Evolutionary conservation across 2,113 vertebrate genomes (phyloP).

Genomic region (Macaca nemestrina): DNA sequence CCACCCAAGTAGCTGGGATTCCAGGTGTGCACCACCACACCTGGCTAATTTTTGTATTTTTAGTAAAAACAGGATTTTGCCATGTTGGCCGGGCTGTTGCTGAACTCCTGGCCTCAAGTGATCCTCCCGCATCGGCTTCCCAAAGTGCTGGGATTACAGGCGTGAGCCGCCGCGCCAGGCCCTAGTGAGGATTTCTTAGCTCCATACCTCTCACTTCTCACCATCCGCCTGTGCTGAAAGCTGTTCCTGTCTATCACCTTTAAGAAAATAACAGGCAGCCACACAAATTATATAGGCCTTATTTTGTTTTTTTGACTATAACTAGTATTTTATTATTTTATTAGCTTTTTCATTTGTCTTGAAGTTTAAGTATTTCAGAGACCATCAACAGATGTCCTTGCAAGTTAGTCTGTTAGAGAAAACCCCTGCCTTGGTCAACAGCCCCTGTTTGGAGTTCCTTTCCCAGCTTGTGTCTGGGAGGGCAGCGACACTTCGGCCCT

Average conservation of each 20-base stretch:
- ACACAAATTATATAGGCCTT: not conserved
- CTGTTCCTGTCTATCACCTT: not conserved
- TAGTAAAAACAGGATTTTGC: too few relatives aligned
- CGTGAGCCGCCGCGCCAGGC: too few relatives aligned
- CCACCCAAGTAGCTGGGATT: too few relatives aligned
- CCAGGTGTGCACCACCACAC: too few relatives aligned
- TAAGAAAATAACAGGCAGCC: not conserved
- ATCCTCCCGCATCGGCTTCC: too few relatives aligned
- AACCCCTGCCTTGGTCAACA: not conserved
- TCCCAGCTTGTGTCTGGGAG: not conserved
- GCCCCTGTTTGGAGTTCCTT: not conserved
- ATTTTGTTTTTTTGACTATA: not conserved
- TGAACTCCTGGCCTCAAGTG: too few relatives aligned
- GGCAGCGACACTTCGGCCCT: not conserved
- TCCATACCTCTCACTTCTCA: not conserved
- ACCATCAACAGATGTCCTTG: not conserved
- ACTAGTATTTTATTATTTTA: not conserved
- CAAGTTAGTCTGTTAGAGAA: not conserved
- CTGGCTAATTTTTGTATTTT: too few relatives aligned
- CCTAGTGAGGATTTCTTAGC: not conserved
- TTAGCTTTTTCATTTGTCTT: not conserved
- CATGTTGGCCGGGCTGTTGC: too few relatives aligned
- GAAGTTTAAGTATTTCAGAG: not conserved
- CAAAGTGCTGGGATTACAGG: too few relatives aligned
- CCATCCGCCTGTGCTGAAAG: not conserved